phyloP scores from a whole-genome alignment of 2,113 vertebrate genomes.

The Fulmarus glacialis region DNA sequence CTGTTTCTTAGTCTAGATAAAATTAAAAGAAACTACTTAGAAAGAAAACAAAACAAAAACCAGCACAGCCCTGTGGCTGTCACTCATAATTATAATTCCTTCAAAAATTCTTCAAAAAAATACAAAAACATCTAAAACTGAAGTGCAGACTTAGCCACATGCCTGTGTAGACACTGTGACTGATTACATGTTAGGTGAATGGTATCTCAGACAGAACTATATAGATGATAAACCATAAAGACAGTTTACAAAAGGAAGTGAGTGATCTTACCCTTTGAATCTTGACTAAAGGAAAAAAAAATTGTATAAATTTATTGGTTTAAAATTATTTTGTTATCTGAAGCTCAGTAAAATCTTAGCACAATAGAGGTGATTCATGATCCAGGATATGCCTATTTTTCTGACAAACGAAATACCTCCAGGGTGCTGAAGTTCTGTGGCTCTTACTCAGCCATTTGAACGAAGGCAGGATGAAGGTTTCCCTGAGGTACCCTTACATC shows the following conservation, averaged over 20 bases:
- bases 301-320: neutral
- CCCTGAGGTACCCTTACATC: neutral
- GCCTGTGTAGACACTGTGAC: neutral
- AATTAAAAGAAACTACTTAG: neutral
- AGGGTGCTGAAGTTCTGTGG: neutral
- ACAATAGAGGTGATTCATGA: neutral
- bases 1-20: neutral
- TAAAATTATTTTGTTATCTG: neutral
- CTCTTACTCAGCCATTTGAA: neutral
- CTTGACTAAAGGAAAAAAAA: slow-evolving; percentile 11
- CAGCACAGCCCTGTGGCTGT: neutral
- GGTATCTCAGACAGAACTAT: neutral
- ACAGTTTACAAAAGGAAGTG: neutral
- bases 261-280: neutral
- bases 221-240: neutral
- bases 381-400: neutral
- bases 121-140: neutral
- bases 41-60: neutral
- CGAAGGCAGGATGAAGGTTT: neutral
- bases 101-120: neutral
- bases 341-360: neutral
- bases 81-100: neutral
- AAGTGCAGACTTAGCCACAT: neutral
- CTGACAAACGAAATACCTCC: neutral
- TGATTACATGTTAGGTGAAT: neutral